A percentile compares a stretch with the other conserved stretches of the same genome.
Evolutionary conservation across 1,140 invertebrate genomes (phyloP).

Genomic region (Drosophila obscura): DNA sequence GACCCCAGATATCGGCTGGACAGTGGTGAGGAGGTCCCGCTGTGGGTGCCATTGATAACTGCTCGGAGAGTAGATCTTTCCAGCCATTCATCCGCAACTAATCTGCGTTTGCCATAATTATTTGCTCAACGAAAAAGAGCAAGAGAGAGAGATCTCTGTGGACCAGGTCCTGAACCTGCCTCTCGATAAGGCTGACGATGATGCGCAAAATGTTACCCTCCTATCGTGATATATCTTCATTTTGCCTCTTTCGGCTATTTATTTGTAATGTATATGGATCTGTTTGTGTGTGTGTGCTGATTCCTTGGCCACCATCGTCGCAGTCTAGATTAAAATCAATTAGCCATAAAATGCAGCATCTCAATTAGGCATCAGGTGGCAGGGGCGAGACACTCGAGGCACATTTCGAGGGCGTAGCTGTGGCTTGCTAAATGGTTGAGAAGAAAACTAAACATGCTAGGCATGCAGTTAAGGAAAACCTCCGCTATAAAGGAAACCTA

Average conservation of each 20-base stretch:
- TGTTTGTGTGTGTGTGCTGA: slow-evolving; percentile 77
- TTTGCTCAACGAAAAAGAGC: slow-evolving; percentile 34
- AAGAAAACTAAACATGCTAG: background rate
- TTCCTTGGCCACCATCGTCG: slow-evolving; percentile 67
- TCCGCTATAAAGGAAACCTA: too few species aligned
- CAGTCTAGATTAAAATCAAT: slow-evolving; percentile 72
- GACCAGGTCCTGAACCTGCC: slow-evolving; percentile 11
- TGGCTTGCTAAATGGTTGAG: slow-evolving; percentile 25
- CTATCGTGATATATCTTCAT: slow-evolving; percentile 55
- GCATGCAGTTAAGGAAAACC: too few species aligned
- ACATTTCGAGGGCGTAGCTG: slow-evolving; percentile 11
- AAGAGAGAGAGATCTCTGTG: slow-evolving; percentile 1
- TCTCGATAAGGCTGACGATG: slow-evolving; percentile 56
- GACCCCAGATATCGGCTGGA: slow-evolving; percentile 40
- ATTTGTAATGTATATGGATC: slow-evolving; percentile 62
- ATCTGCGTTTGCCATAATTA: slow-evolving; percentile 72
- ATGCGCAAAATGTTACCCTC: slow-evolving; percentile 62
- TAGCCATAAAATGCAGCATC: slow-evolving; percentile 72
- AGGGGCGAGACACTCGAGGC: slow-evolving; percentile 54
- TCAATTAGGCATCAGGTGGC: slow-evolving; percentile 40
- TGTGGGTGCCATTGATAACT: slow-evolving; percentile 69
- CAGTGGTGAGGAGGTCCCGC: slow-evolving; percentile 16
- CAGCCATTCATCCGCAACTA: slow-evolving; percentile 65
- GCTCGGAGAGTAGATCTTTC: slow-evolving; percentile 6
- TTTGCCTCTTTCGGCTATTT: slow-evolving; percentile 21